A percentile compares a stretch with the other conserved stretches of the same genome.
These are phyloP conservation scores for Hiodon tergisus DNA, from an alignment of 2,113 vertebrate species.

Conservation along the genomic window DNA sequence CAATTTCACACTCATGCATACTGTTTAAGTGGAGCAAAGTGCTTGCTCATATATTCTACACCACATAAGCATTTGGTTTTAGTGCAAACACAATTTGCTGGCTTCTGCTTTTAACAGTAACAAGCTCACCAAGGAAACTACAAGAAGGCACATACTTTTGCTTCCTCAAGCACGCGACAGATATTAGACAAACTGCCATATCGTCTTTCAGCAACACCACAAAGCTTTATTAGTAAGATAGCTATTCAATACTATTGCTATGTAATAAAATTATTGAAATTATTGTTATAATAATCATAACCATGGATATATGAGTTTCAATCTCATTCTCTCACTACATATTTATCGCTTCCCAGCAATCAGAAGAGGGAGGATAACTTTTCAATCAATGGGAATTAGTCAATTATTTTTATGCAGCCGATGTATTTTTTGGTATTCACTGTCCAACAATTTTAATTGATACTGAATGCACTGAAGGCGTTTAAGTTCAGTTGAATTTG, in stretches of 20 bases:
- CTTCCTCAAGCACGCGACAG: slow-evolving; percentile 73
- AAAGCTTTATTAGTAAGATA: slow-evolving; percentile 64
- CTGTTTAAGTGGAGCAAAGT: slow-evolving; percentile 75
- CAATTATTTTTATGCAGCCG: not conserved
- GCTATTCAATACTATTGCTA: slow-evolving; percentile 56
- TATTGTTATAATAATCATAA: not conserved
- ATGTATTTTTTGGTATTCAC: not conserved
- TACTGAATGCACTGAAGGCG: slow-evolving; percentile 11
- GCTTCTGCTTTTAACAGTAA: slow-evolving; percentile 74
- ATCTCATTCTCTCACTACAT: no score
- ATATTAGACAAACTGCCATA: slow-evolving; percentile 66
- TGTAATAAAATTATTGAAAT: slow-evolving; percentile 9
- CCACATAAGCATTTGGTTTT: slow-evolving; percentile 75
- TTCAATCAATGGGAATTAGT: no score
- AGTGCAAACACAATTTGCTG: slow-evolving; percentile 79
- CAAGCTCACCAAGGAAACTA: slow-evolving; percentile 75
- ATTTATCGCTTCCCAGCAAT: no score
- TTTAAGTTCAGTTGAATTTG: slow-evolving; percentile 45
- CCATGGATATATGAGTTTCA: no score
- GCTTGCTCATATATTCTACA: slow-evolving; percentile 72
- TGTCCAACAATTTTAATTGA: not conserved
- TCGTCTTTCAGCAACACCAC: slow-evolving; percentile 64
- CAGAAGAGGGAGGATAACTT: no score
- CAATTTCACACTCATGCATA: slow-evolving; percentile 73
- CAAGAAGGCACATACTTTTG: slow-evolving; percentile 77